Evolutionary conservation across 2,888 invertebrate species (phyloP), one percentile per base, ranked within the genome.

Genomic region (Pocota personata): DNA sequence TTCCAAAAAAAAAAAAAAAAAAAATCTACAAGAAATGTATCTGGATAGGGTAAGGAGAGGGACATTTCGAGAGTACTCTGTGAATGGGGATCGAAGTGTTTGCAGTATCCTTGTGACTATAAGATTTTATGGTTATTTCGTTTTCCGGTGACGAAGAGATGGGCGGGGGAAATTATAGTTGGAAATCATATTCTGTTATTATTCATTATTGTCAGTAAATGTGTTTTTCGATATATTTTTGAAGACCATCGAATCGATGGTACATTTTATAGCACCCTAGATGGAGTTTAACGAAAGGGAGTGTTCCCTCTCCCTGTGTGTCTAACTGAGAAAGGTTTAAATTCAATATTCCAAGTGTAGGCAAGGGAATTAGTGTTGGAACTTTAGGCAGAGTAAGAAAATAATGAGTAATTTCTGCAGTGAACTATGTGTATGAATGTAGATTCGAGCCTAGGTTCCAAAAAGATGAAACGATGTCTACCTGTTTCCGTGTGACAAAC

Each of bases 21-120:
- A 2, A 43, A 14, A 37, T 79, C 46, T 37, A 55, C 21, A 19
- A 71, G 71, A 57, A 71, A 37, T 82, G 37, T 80, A 57, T 58
- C 35, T 60, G 52, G 46, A 57, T 57, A 27, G 16, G 40, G 21
- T 8, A 16, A 30, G 14, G 35, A 21, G 37, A 60, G 32, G 67
- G 60, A 78, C 71, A 83, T 52, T 77, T 73, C 50, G 67, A 86
- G 71, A 86, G 82, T 86, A 86, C 86, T 72, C 67, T 62, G 71
- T 77, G 76, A 86, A 86, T 86, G 77, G 82, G 82, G 75, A 86
- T 82, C 77, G 82, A 86, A 86, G 86, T 86, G 86, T 86, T 86
- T 77, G 82, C 86, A 86, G 82, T 86, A 86, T 86, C 82, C 71
- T 77, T 82, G 82, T 86, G 82, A 82, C 86, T 86, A 86, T 86